Evolutionary conservation across 2,888 invertebrate genomes (phyloP), one percentile per base, ranked within the genome.

Genomic region (Hipparchia semele): DNA sequence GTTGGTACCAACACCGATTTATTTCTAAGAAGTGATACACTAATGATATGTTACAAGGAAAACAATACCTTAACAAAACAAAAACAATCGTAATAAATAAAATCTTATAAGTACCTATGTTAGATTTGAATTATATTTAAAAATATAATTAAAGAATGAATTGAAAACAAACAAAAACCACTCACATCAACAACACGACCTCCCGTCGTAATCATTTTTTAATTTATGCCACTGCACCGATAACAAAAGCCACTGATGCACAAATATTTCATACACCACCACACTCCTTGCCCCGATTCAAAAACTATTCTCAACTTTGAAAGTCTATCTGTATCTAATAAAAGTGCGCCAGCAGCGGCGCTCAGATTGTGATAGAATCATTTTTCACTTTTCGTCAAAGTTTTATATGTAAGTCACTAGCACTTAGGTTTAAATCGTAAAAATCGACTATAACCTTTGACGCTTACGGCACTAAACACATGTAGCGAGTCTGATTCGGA

Each of bases 291-390:
- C 79, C 82, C 79, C 81, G 83, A 85, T 85, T 81, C 78, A 76
- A 78, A 80, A 76, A 78, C 77, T 80, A 81, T 81, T 81, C 72
- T 82, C 82, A 86, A 88, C 89, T 88, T 88, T 88, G 85, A 80
- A 87, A 87, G 83, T 85, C 81, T 86, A 87, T 84, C 82, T 86
- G 85, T 84, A 85, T 88, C 82, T 80, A 83, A 87, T 83, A 84
- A 82, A 86, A 84, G 87, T 88, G 84, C 90, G 86, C 88, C 86
- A 82, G 81, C 80, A 82, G 74, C 78, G 80, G 79, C 82, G 76
- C 73, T 73, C 80, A 64, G 72, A 67, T 71, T 73, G 75, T 76
- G 75, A 77, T 66, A 74, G 73, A 74, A 71, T 79, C 88, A 88
- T 87, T 84, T 85, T 86, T 82, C 81, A 80, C 81, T 81, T 75